Evolutionary conservation across 2,888 invertebrate genomes (phyloP).

Genomic region (Glaucopsyche alexis): DNA sequence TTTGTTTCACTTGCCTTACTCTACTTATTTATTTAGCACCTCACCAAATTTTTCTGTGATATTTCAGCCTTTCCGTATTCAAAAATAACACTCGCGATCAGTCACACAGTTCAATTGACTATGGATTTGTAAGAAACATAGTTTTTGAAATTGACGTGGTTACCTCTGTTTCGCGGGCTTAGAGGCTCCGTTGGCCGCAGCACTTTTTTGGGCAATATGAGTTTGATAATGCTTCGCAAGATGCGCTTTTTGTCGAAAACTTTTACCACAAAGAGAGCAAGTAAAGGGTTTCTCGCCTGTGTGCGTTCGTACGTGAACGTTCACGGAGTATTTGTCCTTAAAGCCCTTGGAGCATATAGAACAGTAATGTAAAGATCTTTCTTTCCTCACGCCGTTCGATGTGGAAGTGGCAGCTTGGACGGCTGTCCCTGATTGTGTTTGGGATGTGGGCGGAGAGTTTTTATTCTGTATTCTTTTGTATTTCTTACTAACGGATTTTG

Average conservation of each 20-base stretch:
- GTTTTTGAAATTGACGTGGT: conserved; percentile 47
- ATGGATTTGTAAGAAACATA: conserved; percentile 48
- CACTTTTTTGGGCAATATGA: conserved; percentile 91
- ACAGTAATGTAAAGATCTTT: conserved; percentile 93
- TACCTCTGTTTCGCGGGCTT: conserved; percentile 79
- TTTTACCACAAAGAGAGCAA: conserved; percentile 95
- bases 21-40: conserved; percentile 74
- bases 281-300: conserved; percentile 99
- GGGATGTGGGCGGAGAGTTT: conserved; percentile 68
- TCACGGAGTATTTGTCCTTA: conserved; percentile 98
- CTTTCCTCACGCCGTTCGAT: conserved; percentile 88
- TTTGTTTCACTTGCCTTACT: conserved; percentile 62
- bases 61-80: conserved; percentile 74
- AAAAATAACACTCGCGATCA: conserved; percentile 63
- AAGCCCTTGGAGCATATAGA: conserved; percentile 96
- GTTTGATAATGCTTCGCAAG: conserved; percentile 96
- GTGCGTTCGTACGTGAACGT: conserved; percentile 98
- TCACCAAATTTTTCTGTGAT: conserved; percentile 76
- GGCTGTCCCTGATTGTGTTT: conserved; percentile 60
- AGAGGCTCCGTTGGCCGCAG: conserved; percentile 82
- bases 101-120: conserved; percentile 67
- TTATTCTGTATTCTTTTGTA: conserved; percentile 83
- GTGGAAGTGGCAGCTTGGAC: conserved; percentile 80
- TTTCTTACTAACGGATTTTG: conserved; percentile 84
- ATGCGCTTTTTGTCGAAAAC: conserved; percentile 95